Evolutionary conservation across 2,797 vertebrate genomes (phyloP), one percentile per base, ranked within the genome.

Genomic region (Trichosurus vulpecula): DNA sequence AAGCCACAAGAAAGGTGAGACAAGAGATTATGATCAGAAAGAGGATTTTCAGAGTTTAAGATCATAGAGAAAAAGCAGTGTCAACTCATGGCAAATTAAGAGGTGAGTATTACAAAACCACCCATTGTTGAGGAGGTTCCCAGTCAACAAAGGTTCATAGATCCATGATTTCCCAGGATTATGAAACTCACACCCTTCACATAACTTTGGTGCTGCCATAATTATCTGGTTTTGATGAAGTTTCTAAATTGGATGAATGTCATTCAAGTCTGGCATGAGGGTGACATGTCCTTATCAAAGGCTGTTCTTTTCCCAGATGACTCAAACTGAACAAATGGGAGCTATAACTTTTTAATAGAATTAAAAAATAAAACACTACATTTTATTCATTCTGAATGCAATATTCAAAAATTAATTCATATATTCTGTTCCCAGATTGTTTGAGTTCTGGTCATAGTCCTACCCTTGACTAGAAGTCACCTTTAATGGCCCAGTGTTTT

Each of bases 241-340:
- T 93, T 91, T 96, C 96, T 91, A 95, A 30, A 57, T 27, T 92
- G 92, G 97, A 87, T 58, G 92, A 94, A 97, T 95, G 27, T 96
- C 52, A 58, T 27, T 35, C 25, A 96, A 96, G 93, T 95, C 41
- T 96, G n/a, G 91, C 52, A 51, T 55, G 54, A 95, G 56, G n/a
- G 29, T 8, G 94, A 22, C 5, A 91, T 91, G 19, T 92, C 93
- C 91, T 66, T 30, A 92, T 11, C 47, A 90, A 94, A n/a, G 53
- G 53, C 92, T 93, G 92, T 94, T 93, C 97, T 47, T 47, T 81
- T 19, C 55, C 27, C 25, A 95, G 66, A 94, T 97, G 95, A 96
- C 93, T 94, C 93, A 91, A 95, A 95, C 8, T 91, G 90, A 96
- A 96, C 52, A 94, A 91, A 90, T 47, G 22, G 51, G 14, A 95